phyloP scores from a whole-genome alignment of 2,888 invertebrate species.

The Augochlorella aurata region DNA sequence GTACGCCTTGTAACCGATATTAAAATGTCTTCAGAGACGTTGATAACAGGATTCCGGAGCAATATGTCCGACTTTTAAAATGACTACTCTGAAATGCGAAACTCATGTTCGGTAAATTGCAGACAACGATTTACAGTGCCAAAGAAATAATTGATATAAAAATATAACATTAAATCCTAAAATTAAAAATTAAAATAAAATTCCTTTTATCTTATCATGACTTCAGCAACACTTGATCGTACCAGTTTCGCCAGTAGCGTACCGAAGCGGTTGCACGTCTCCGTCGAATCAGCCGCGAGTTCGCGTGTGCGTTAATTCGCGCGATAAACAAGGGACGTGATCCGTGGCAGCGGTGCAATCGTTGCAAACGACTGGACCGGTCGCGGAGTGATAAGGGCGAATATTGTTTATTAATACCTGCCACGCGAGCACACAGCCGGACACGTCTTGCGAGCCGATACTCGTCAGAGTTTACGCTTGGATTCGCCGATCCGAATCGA shows the following conservation, averaged over 20 bases:
- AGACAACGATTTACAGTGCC: too few species aligned
- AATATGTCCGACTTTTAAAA: too few species aligned
- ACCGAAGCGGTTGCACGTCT: background rate
- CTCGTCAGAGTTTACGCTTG: background rate
- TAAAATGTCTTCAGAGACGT: too few species aligned
- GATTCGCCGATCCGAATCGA: constrained; percentile 3
- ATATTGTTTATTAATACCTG: constrained; percentile 42
- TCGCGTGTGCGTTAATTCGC: constrained; percentile 21
- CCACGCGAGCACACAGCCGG: background rate
- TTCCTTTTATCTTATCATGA: too few species aligned
- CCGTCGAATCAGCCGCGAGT: background rate
- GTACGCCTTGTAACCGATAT: too few species aligned
- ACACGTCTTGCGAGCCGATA: constrained; percentile 5
- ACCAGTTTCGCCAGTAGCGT: background rate
- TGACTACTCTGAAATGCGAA: too few species aligned
- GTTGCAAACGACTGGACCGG: constrained; percentile 16
- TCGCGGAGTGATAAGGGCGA: constrained; percentile 35
- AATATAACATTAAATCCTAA: too few species aligned
- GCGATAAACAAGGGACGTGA: constrained; percentile 20
- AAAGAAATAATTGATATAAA: too few species aligned
- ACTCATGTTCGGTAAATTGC: too few species aligned
- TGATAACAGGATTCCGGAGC: too few species aligned
- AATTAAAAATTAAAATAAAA: too few species aligned
- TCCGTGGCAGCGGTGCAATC: constrained; percentile 13
- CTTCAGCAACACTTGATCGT: too few species aligned